Evolutionary conservation across 1,140 invertebrate species (phyloP), one percentile per base, ranked within the genome.

Genomic region (Drosophila parvula): DNA sequence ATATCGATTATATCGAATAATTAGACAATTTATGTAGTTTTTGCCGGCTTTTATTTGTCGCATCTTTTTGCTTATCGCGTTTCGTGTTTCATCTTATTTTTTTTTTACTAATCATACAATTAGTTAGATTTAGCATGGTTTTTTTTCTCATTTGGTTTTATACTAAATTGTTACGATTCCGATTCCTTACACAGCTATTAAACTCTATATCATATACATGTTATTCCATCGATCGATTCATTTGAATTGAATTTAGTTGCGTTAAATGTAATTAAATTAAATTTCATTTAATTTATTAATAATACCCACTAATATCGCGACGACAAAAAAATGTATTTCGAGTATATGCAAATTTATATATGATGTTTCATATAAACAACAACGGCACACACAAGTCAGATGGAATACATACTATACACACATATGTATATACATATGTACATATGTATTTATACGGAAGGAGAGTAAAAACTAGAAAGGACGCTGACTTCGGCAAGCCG

Each of bases 121-220:
- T 45, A 75, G 59, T 75, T 75, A 48, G 71, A 61, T 77, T 78
- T 69, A 69, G 51, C 51, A 38, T 55, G 36, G 51, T 55, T 38
- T 53, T 18, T 47, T 40, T 40, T 53, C 32, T 47, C 61, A 44
- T 59, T 53, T 71, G 44, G 64, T 41, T 60, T 55, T 55, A 73
- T 55, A 58, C 56, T 81, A 81, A 81, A 62, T 85, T 81, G 67
- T 85, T 85, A 79, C 82, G 82, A 79, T 75, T 83, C 74, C 70
- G 64, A 69, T 75, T 74, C 70, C 79, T 83, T 83, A 83, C 44
- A 76, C 43, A 80, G 32, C 81, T 83, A 84, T 81, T 69, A 58
- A 55, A 58, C 44, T 59, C 63, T 57, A 43, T 63, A 43, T 63
- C 74, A 79, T 83, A 62, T 64, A 76, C 74, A 76, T 68, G 59